These are phyloP conservation scores for Tinea trinotella DNA, from an alignment of 2,888 invertebrate species.

Conservation along the genomic window DNA sequence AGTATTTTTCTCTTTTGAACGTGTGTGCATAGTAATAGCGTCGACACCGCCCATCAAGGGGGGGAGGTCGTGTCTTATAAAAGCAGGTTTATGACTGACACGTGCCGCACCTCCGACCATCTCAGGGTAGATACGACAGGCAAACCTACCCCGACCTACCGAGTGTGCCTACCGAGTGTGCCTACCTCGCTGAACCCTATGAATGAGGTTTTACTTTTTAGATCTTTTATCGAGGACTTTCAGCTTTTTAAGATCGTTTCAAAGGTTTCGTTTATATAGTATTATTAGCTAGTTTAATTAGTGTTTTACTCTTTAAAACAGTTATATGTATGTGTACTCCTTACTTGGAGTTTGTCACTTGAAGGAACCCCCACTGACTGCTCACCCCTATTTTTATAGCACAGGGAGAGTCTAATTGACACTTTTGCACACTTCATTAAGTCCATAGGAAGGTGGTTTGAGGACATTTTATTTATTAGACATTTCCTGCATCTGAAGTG, in stretches of 20 bases:
- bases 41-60: constrained; percentile 35
- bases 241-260: background rate
- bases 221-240: background rate
- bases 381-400: constrained; percentile 36
- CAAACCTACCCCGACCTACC: background rate
- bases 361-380: constrained; percentile 3
- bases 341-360: background rate
- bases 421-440: constrained; percentile 42
- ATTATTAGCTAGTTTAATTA: background rate
- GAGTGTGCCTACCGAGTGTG: background rate
- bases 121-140: constrained; percentile 10
- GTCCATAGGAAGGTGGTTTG: constrained; percentile 21
- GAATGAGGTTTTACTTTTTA: constrained; percentile 5
- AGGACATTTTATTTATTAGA: constrained; percentile 20
- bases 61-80: constrained; percentile 46
- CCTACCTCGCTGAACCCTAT: constrained; percentile 1
- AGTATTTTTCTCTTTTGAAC: constrained; percentile 4
- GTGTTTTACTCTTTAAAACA: background rate
- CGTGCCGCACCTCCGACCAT: constrained; percentile 37
- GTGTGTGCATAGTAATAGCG: constrained; percentile 20
- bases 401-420: constrained; percentile 38
- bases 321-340: background rate
- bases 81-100: constrained; percentile 64
- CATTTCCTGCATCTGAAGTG: background rate
- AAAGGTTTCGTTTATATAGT: background rate